Conservation (phyloP, 2,113 vertebrate genomes). For the Sciurus niger region DNA sequence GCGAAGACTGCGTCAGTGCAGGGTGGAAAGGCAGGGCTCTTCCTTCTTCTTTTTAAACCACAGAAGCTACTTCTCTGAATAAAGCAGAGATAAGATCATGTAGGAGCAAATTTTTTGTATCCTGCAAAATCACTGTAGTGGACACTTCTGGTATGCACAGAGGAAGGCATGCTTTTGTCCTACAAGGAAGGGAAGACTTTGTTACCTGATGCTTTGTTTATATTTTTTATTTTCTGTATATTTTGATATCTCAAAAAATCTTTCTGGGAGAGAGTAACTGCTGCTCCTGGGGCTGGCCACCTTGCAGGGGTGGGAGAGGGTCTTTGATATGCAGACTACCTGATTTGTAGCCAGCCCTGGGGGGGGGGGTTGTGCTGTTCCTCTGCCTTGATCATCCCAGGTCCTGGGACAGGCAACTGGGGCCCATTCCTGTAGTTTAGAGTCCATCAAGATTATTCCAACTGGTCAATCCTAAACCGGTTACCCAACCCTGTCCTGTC, state of each 20-base stretch:
- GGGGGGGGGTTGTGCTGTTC: too few species aligned
- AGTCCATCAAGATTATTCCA: not conserved
- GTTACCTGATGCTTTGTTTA: not conserved
- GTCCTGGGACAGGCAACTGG: not conserved
- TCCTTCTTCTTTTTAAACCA: constrained; percentile 36
- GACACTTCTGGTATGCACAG: constrained; percentile 47
- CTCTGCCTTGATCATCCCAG: not conserved
- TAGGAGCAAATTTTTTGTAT: constrained; percentile 51
- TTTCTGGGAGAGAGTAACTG: not conserved
- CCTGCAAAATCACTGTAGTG: constrained; percentile 38
- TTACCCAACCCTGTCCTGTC: not conserved
- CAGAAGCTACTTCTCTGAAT: constrained; percentile 53
- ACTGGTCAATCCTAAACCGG: not conserved
- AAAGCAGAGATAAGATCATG: constrained; percentile 59
- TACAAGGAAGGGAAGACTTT: constrained; percentile 49
- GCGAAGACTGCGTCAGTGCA: not conserved
- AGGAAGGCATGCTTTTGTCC: constrained; percentile 54
- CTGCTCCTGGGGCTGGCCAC: not conserved
- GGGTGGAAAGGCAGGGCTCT: not conserved
- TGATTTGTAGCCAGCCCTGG: too few species aligned
- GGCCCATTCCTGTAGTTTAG: not conserved
- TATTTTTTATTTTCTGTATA: not conserved
- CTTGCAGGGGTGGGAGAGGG: not conserved
- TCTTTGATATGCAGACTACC: not conserved
- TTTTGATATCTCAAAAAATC: not conserved